Base-by-base conservation (phyloP, 2,888 invertebrate species). In the Drosophila melanosoma region DNA sequence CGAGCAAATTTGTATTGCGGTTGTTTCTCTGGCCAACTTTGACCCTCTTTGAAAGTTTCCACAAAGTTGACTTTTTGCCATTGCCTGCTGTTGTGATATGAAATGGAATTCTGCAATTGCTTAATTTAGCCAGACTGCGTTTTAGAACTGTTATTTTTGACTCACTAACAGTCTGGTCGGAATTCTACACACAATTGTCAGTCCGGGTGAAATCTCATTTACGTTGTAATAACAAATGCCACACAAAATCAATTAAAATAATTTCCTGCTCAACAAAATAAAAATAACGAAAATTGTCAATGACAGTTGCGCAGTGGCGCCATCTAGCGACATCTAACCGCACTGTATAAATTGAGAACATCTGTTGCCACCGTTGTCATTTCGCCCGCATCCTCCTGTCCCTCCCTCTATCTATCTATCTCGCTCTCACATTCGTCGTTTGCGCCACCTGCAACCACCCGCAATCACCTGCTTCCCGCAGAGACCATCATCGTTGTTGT, bases 221-320 rank as follows among this genome's bases (percentile, higher is more conserved):
- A 72, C 69, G 72, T 63, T 87, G 77, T 85, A 87, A 84, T 85
- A 87, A 79, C 88, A 89, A 79, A 70, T 75, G 74, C 77, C 68
- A 59, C 66, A 75, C 66, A 69, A 85, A 87, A 84, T 84, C 89
- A 89, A 84, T 89, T 84, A 84, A 84, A 89, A 87, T 74, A 73
- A 85, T 84, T 84, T 82, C 74, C 86, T 72, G 74, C 23, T 23
- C 15, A 17, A 8, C 26, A 23, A 35, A 57, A 42, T 32, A 42
- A 29, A 29, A 29, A 51, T 29, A 49, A 26, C 62, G 59, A 76
- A 79, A 89, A 87, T 74, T 72, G 67, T 63, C 66, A 79, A 65
- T 56, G 57, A 57, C 69, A 61, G 59, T 49, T 60, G 49, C 56
- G 52, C 60, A 64, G 64, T 63, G 79, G 64, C 63, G 79, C 56